Evolutionary conservation across 2,797 vertebrate species (phyloP).

Genomic region (Lepidocolaptes lacrymiger): DNA sequence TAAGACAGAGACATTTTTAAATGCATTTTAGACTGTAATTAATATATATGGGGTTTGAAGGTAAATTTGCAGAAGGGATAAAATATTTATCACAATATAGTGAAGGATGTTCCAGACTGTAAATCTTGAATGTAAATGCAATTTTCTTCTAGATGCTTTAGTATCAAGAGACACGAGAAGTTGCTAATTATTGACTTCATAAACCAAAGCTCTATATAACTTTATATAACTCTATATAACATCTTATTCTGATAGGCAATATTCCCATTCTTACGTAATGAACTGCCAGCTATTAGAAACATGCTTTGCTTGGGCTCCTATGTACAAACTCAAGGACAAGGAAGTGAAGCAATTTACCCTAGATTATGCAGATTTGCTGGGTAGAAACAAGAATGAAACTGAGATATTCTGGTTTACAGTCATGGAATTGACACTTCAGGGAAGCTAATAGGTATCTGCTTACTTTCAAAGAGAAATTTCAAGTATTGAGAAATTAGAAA

Average conservation of each 20-base stretch:
- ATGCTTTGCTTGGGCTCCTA: neutral
- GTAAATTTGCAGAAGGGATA: neutral
- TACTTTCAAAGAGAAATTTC: neutral
- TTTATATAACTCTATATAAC: neutral
- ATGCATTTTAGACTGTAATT: neutral
- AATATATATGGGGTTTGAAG: neutral
- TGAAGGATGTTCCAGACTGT: neutral
- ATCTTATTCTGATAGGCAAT: neutral
- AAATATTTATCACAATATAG: neutral
- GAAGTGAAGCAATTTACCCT: neutral
- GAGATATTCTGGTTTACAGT: neutral
- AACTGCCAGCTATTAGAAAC: neutral
- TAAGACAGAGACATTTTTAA: neutral
- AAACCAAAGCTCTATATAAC: neutral
- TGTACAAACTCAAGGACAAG: neutral
- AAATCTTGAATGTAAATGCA: neutral
- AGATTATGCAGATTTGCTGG: neutral
- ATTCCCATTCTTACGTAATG: neutral
- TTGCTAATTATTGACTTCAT: neutral
- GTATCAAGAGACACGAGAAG: neutral
- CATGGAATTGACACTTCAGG: neutral
- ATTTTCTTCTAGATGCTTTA: neutral
- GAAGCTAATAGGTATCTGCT: neutral
- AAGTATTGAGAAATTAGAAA: neutral
- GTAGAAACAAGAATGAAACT: neutral